Evolutionary conservation across 2,113 vertebrate species (phyloP).

Genomic region (Tachycineta bicolor): DNA sequence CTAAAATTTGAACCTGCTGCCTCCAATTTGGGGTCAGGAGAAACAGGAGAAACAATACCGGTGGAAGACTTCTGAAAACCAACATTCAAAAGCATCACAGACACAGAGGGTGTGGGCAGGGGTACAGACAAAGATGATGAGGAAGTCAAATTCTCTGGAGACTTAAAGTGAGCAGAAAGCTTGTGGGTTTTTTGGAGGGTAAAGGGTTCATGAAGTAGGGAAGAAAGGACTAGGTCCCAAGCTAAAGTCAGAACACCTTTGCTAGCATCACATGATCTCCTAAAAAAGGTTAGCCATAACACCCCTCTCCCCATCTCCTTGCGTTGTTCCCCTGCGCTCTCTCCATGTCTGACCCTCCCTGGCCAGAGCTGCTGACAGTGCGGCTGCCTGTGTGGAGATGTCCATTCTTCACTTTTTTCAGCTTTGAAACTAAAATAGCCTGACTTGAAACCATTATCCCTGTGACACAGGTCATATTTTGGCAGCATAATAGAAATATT

Average conservation of each 20-base stretch:
- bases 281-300: neutral
- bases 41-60: neutral
- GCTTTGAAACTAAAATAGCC: neutral
- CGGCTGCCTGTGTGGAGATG: neutral
- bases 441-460: neutral
- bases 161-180: neutral
- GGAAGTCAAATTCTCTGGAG: neutral
- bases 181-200: neutral
- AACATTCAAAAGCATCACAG: neutral
- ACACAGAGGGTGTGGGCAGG: neutral
- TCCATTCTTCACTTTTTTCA: neutral
- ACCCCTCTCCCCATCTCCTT: neutral
- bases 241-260: neutral
- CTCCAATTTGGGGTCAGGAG: neutral
- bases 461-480: neutral
- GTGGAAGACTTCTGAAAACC: neutral
- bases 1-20: neutral
- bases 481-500: neutral
- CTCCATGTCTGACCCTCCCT: accelerated
- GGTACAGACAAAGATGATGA: neutral
- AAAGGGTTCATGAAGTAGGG: neutral
- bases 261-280: neutral
- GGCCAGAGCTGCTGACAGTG: neutral
- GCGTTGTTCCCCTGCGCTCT: accelerated
- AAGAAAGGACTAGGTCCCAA: neutral